Evolutionary conservation across 53 echinoderm and acorn worm genomes (phyloP), one percentile per base, ranked within the genome.

Genomic region (Holothuria leucospilota): DNA sequence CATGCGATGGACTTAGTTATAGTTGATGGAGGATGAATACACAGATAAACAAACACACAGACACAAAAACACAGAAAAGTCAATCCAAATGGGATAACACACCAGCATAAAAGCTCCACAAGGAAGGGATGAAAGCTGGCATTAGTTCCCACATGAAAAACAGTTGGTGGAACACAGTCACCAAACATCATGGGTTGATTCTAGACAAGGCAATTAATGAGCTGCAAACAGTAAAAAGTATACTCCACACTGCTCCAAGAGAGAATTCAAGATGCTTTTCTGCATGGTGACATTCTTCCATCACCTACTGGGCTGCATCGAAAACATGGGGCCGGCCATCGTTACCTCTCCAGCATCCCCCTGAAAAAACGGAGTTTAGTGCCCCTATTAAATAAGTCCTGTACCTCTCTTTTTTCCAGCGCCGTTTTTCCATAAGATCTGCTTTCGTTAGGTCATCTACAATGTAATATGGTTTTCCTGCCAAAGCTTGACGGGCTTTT

Each of bases 321-420:
- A 60, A 82, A 61, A 28, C 39, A 60, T 42, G 28, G 20, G 82
- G 82, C 21, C 51, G 40, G 6, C 82, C 82, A 26, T 62, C 82
- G 24, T 62, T 62, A 18, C 64, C n/a, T 38, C 82, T 62, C 62
- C 82, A 62, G 20, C 28, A 63, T n/a, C 82, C 82, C 8, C 82
- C 62, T 61, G 82, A 62, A 61, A n/a, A 82, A 82, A 63, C 82
- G 82, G 6, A 82, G 62, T 62, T 38, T 61, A 2, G 84, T 83
- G 14, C 84, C 79, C 23, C 56, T 46, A 14, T 46, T 23, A 24
- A 26, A 58, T 20, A 78, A 56, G n/a, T 78, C 79, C 13, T 83
- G 40, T 29, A 83, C 84, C 30, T 39, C n/a, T n/a, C 24, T 10
- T 63, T 66, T 4, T 51, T 59, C 84, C 84, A 83, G 2, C 66